Base-by-base conservation (phyloP, 2,797 vertebrate genomes). In the Arremon aurantiirostris region DNA sequence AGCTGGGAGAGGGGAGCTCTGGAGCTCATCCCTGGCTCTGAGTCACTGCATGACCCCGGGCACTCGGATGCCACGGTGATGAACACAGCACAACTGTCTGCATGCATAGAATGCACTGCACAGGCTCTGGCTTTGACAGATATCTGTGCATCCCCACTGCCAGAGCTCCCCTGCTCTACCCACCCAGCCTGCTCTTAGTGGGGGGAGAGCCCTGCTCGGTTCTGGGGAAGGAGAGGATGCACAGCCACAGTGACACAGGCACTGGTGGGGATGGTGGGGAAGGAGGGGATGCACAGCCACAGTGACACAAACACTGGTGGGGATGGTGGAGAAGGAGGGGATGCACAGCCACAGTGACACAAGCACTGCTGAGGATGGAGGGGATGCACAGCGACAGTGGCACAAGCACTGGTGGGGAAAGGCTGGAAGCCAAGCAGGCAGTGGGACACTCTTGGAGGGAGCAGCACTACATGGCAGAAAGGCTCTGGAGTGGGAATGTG, bases 61-160 rank as follows among this genome's bases (percentile, higher is more conserved):
- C 79, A 0, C 77, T 95, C 32, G 8, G 93, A 90, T 79, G 17
- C 91, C 93, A 44, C 79, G 94, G 95, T 96, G 96, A 95, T 96
- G 95, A 96, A 24, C 77, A 44, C 89, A 93, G 95, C 95, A 97
- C 81, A 97, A 96, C 88, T 59, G 95, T 96, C 95, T 88, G 87
- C 37, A 86, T 32, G 41, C 87, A 96, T 82, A 70, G 92, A 68
- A 76, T 10, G 80, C 59, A 18, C 18, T 82, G 90, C 56, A 86
- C 24, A 65, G 87, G n/a, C 56, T 64, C 60, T 73, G 64, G 17
- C 4, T 70, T 61, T 89, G 94, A 91, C 87, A 95, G 63, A 76
- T 47, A 50, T 41, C 75, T 89, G 82, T 86, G 46, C 44, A 9
- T 63, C 16, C 18, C 63, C 72, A 6, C 76, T 80, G 46, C 30